Evolutionary conservation across 2,113 vertebrate genomes (phyloP).

Genomic region (Tragelaphus scriptus): DNA sequence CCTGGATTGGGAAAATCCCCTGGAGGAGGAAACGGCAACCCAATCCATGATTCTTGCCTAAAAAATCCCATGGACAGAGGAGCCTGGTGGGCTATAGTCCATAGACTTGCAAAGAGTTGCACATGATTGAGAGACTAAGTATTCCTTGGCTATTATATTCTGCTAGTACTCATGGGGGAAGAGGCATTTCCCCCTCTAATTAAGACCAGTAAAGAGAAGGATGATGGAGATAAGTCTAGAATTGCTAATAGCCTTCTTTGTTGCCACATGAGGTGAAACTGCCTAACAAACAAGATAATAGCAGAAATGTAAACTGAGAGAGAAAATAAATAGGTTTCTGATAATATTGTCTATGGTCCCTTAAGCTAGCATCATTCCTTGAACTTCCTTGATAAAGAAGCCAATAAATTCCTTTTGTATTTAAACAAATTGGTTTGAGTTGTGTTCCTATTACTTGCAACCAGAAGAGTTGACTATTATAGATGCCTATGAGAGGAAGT

Average conservation of each 20-base stretch:
- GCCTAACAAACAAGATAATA: not conserved
- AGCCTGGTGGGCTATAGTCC: not conserved
- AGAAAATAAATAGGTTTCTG: conserved; percentile 32
- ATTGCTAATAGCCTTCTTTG: not conserved
- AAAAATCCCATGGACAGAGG: not conserved
- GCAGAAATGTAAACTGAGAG: not conserved
- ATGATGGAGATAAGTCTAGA: not conserved
- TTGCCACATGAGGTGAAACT: not conserved
- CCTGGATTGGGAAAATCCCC: not conserved
- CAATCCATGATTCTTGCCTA: not conserved
- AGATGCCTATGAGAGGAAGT: not conserved
- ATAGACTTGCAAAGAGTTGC: not conserved
- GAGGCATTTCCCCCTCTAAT: not conserved
- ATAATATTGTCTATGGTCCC: not conserved
- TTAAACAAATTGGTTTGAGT: conserved; percentile 27
- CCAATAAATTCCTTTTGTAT: conserved; percentile 28
- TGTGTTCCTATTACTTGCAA: not conserved
- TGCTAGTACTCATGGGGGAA: not conserved
- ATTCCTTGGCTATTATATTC: not conserved
- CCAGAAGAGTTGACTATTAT: not conserved
- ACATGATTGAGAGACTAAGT: not conserved
- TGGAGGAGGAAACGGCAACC: not conserved
- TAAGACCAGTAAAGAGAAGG: not conserved
- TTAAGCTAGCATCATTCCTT: not conserved
- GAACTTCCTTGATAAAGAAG: not conserved